Percentiles rank a stretch among this genome's conserved stretches.
Conservation (phyloP, 1,140 invertebrate species). For the Lucilia cuprina region DNA sequence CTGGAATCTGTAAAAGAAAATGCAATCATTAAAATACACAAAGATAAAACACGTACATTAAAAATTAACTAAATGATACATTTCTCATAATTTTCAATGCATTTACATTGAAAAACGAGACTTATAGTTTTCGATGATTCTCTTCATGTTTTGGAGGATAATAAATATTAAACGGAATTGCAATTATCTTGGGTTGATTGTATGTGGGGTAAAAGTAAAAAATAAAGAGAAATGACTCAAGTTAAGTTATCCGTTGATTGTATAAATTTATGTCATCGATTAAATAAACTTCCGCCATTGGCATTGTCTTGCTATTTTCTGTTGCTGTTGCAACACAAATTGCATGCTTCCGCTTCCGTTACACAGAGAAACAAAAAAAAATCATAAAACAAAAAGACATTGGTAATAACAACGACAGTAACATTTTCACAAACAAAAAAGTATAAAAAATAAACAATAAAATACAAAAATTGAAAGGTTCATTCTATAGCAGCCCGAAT, state of each 20-base stretch:
- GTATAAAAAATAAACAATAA: neutral
- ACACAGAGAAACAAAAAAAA: neutral
- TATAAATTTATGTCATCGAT: slow-evolving; percentile 34
- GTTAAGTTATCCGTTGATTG: slow-evolving; percentile 25
- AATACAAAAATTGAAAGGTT: neutral
- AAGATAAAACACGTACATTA: neutral
- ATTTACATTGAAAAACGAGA: neutral
- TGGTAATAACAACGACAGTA: neutral
- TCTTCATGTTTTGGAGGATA: neutral
- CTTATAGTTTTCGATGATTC: neutral
- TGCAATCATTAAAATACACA: neutral
- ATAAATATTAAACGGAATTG: neutral
- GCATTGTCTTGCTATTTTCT: neutral
- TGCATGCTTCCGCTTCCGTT: slow-evolving; percentile 27
- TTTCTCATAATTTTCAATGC: neutral
- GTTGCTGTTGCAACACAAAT: slow-evolving; percentile 23
- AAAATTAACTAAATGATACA: slow-evolving; percentile 9
- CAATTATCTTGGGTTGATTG: no score
- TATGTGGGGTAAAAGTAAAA: neutral
- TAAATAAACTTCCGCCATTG: slow-evolving; percentile 26
- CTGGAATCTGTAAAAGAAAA: slow-evolving; percentile 50
- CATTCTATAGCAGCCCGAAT: neutral
- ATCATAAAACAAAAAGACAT: neutral
- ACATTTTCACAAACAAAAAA: neutral
- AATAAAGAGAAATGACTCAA: neutral